These are phyloP conservation scores for Platerodrilus igneus DNA, from an alignment of 2,888 invertebrate species.

Conservation along the genomic window DNA sequence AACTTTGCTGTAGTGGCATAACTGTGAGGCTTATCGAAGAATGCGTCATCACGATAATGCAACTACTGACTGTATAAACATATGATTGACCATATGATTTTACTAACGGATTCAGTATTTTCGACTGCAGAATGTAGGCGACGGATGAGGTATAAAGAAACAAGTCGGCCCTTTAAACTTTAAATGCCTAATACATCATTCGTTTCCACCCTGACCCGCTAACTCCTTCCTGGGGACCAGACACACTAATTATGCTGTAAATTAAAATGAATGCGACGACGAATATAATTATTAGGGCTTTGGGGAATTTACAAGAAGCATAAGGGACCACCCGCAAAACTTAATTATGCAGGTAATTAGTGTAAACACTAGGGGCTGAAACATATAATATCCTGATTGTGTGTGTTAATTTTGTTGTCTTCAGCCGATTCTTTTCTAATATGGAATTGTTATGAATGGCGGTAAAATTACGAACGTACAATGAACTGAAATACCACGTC, in stretches of 20 bases:
- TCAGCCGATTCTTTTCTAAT: no score
- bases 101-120: constrained; percentile 4
- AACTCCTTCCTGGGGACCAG: constrained; percentile 25
- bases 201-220: constrained; percentile 20
- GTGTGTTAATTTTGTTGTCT: constrained; percentile 16
- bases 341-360: not conserved
- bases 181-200: constrained; percentile 21
- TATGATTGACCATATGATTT: constrained; percentile 25
- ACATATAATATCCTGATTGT: constrained; percentile 9
- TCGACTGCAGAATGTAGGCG: constrained; percentile 10
- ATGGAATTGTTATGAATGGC: constrained; percentile 24
- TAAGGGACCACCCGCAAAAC: constrained; percentile 19
- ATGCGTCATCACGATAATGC: constrained; percentile 11
- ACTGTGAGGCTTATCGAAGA: constrained; percentile 18
- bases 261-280: constrained; percentile 23
- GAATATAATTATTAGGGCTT: constrained; percentile 18
- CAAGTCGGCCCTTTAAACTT: constrained; percentile 22
- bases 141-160: constrained; percentile 19
- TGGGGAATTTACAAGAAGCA: constrained; percentile 15
- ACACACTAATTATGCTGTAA: constrained; percentile 22
- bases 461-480: constrained; percentile 20
- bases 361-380: constrained; percentile 9
- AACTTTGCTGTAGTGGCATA: constrained; percentile 22
- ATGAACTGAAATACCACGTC: constrained; percentile 14
- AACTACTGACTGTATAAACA: no score